phyloP scores from a whole-genome alignment of 2,888 invertebrate species.

The Conops quadrifasciatus region DNA sequence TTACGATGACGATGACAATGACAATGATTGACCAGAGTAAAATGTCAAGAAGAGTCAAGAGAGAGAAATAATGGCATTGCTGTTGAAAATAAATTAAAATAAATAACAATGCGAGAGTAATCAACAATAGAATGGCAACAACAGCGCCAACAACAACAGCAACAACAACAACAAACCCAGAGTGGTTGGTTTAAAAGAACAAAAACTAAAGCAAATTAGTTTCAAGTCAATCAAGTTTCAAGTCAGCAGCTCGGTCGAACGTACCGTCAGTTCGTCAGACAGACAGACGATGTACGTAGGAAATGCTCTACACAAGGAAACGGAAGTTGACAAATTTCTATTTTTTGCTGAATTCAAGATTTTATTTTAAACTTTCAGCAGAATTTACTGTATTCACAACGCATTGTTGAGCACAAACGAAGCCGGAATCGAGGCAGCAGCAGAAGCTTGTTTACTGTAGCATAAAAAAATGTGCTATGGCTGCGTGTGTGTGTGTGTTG shows the following conservation, averaged over 20 bases:
- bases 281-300: background rate
- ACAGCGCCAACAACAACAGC: too few relatives aligned
- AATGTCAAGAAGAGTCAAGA: background rate
- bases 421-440: background rate
- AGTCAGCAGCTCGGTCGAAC: background rate
- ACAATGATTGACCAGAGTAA: background rate
- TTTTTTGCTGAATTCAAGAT: conserved; percentile 16
- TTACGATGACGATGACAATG: background rate
- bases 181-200: background rate
- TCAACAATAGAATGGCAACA: background rate
- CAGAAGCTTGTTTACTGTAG: conserved; percentile 12
- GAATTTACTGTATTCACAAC: conserved; percentile 11
- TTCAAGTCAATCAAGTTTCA: background rate
- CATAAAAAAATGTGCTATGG: background rate
- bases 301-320: background rate
- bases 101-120: too few relatives aligned
- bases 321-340: conserved; percentile 21
- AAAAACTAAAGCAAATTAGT: too few relatives aligned
- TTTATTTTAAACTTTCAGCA: conserved; percentile 8
- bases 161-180: too few relatives aligned
- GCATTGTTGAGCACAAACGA: conserved; percentile 5
- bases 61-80: background rate
- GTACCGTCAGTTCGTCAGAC: background rate
- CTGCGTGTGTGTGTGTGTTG: conserved; percentile 13
- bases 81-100: conserved; percentile 8